phyloP scores from a whole-genome alignment of 2,888 invertebrate genomes.

The Erebia aethiops region DNA sequence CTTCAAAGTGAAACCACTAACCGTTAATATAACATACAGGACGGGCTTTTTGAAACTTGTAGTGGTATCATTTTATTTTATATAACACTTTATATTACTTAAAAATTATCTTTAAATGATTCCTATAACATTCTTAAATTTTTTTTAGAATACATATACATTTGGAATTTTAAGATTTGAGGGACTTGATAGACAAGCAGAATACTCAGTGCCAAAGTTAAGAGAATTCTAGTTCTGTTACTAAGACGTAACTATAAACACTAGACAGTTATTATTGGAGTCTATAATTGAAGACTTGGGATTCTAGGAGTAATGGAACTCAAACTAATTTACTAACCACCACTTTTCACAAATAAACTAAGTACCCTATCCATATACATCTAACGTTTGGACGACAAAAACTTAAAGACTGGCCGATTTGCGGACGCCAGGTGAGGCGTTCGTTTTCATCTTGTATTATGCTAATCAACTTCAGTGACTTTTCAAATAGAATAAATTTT shows the following conservation, averaged over 20 bases:
- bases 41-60: constrained; percentile 26
- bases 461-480: constrained; percentile 64
- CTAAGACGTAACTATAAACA: too few species aligned
- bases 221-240: too few species aligned
- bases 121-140: too few species aligned
- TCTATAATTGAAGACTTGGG: too few species aligned
- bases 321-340: too few species aligned
- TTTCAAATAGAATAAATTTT: constrained; percentile 71
- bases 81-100: too few species aligned
- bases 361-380: constrained; percentile 17
- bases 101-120: too few species aligned
- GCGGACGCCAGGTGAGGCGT: constrained; percentile 52
- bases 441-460: constrained; percentile 72
- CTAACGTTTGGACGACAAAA: constrained; percentile 27
- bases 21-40: constrained; percentile 28
- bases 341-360: neutral
- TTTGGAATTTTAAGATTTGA: too few species aligned
- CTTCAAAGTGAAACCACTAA: constrained; percentile 10
- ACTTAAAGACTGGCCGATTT: constrained; percentile 41
- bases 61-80: neutral
- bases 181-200: too few species aligned
- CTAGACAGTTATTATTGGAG: too few species aligned
- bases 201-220: too few species aligned
- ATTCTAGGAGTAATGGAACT: neutral
- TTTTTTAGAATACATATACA: too few species aligned